phyloP scores from a whole-genome alignment of 2,797 vertebrate species.

The Crax fasciolata region DNA sequence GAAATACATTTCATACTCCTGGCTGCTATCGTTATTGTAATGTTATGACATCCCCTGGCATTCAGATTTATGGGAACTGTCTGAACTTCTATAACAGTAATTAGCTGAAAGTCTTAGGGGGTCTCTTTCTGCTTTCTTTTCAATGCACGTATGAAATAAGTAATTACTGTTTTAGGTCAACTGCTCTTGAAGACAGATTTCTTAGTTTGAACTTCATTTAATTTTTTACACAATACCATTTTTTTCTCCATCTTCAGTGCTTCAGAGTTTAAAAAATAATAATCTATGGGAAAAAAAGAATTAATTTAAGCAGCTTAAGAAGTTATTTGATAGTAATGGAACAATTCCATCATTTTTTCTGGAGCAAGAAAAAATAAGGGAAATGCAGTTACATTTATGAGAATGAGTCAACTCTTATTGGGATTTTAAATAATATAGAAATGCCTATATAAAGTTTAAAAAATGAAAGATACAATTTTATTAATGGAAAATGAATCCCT shows the following conservation, averaged over 20 bases:
- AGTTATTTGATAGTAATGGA: neutral
- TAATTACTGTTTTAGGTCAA: neutral
- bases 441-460: neutral
- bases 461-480: neutral
- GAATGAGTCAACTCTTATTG: neutral
- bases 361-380: neutral
- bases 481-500: neutral
- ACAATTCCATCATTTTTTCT: neutral
- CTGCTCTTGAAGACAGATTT: neutral
- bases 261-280: neutral
- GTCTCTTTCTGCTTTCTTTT: neutral
- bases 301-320: neutral
- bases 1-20: neutral
- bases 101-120: neutral
- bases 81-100: slow-evolving; percentile 41
- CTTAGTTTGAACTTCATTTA: neutral
- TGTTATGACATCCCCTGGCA: slow-evolving; percentile 39
- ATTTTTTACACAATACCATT: neutral
- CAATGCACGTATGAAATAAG: neutral
- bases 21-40: neutral
- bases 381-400: slow-evolving; percentile 35
- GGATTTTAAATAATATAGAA: slow-evolving; percentile 23
- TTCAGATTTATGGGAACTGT: slow-evolving; percentile 60
- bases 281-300: neutral
- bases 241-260: neutral